Percentiles rank a stretch among this genome's conserved stretches.
Conservation (phyloP, 2,797 vertebrate genomes). For the Phrynocephalus forsythii region DNA sequence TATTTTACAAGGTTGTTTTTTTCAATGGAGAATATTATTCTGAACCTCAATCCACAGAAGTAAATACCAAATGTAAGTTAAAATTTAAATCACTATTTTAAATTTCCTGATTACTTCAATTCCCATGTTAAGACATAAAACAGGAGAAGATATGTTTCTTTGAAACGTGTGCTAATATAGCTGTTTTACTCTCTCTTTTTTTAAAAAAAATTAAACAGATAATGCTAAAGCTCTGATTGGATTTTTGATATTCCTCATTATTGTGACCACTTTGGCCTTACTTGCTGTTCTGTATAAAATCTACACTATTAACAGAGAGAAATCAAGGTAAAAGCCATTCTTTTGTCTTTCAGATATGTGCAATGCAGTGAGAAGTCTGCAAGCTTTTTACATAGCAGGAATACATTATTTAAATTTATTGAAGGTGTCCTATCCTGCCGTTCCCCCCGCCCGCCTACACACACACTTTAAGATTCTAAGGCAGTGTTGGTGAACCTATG, state of each 20-base stretch:
- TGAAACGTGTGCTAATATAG: background rate
- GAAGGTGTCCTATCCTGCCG: no score
- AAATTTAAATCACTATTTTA: background rate
- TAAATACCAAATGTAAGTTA: constrained; percentile 78
- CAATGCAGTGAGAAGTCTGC: background rate
- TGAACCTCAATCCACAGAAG: fast-evolving
- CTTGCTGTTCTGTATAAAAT: constrained; percentile 91
- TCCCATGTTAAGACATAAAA: background rate
- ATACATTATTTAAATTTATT: no score
- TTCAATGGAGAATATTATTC: fast-evolving
- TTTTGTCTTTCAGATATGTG: background rate
- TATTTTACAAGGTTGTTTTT: constrained; percentile 56
- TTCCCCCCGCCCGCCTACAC: no score
- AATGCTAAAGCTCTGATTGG: constrained; percentile 86
- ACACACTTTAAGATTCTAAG: no score
- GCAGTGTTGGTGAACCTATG: no score
- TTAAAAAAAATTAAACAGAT: constrained; percentile 76
- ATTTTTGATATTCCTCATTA: constrained; percentile 88
- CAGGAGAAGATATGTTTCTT: background rate
- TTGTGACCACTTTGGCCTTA: constrained; percentile 86
- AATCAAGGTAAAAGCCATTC: constrained; percentile 76
- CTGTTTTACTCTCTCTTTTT: constrained; percentile 40
- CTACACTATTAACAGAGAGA: constrained; percentile 82
- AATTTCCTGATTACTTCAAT: background rate
- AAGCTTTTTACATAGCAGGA: background rate